Evolutionary conservation across 2,888 invertebrate genomes (phyloP).

Genomic region (Cryptocephalus moraei): DNA sequence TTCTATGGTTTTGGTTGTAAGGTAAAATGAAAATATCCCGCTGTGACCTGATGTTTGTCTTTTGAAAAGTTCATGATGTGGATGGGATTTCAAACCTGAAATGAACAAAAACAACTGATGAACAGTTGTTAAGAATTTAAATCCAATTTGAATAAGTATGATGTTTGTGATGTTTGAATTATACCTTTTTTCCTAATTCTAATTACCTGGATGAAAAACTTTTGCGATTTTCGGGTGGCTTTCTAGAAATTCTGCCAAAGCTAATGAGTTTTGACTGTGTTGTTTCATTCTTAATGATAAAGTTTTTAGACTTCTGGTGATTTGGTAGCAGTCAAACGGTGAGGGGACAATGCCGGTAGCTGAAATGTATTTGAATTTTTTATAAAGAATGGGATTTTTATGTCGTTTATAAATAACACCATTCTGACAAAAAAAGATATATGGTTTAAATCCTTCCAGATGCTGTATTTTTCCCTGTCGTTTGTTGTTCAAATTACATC

Average conservation of each 20-base stretch:
- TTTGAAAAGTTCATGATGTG: constrained; percentile 65
- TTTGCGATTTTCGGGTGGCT: constrained; percentile 61
- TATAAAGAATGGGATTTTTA: neutral
- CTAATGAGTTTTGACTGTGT: constrained; percentile 65
- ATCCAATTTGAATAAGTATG: neutral
- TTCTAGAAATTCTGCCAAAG: constrained; percentile 69
- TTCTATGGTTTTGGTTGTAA: constrained; percentile 39
- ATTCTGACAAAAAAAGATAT: too few species aligned
- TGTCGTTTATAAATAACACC: neutral
- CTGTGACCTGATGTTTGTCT: constrained; percentile 76
- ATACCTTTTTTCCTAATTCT: neutral
- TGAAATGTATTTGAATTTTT: constrained; percentile 8
- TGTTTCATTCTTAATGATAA: constrained; percentile 78
- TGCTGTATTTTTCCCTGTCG: too few species aligned
- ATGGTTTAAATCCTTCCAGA: too few species aligned
- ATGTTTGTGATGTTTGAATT: neutral
- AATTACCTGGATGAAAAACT: constrained; percentile 67
- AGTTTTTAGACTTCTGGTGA: constrained; percentile 83
- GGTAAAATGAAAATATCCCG: constrained; percentile 78
- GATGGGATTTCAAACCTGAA: constrained; percentile 47
- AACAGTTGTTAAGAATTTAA: too few species aligned
- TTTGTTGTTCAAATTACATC: too few species aligned
- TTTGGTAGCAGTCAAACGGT: constrained; percentile 87
- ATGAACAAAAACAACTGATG: neutral
- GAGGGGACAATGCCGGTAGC: constrained; percentile 84